These are phyloP conservation scores for Caenorhabditis wallacei DNA, from an alignment of 2,888 invertebrate species.

Conservation along the genomic window DNA sequence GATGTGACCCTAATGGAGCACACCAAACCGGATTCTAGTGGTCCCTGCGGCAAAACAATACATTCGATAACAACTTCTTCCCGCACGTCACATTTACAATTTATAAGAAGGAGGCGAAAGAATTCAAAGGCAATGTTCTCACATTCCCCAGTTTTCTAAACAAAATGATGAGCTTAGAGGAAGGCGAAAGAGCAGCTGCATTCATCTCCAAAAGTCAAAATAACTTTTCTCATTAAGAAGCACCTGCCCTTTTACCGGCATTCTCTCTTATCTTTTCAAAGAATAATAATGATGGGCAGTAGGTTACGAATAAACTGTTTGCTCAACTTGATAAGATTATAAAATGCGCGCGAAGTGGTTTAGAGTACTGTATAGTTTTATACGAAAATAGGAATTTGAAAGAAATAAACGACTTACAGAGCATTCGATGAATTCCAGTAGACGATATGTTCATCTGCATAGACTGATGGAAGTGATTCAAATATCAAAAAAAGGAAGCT, in stretches of 20 bases:
- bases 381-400: not conserved
- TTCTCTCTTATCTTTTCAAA: conserved; percentile 39
- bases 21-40: conserved; percentile 43
- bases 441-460: conserved; percentile 38
- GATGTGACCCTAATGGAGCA: conserved; percentile 58
- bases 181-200: conserved; percentile 9
- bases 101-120: conserved; percentile 44
- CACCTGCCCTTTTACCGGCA: conserved; percentile 43
- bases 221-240: conserved; percentile 24
- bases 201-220: not conserved
- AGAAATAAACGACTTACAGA: conserved; percentile 38
- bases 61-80: conserved; percentile 30
- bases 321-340: conserved; percentile 60
- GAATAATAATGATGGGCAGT: conserved; percentile 33
- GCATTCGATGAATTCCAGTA: conserved; percentile 49
- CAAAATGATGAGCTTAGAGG: conserved; percentile 53
- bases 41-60: conserved; percentile 50
- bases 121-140: conserved; percentile 61
- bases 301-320: conserved; percentile 54
- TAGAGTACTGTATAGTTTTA: not conserved
- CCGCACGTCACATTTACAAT: conserved; percentile 64
- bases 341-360: conserved; percentile 24
- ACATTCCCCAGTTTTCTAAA: conserved; percentile 59
- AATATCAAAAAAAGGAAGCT: conserved; percentile 19
- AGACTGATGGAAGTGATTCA: conserved; percentile 1